Conservation (phyloP, 2,888 invertebrate species). For the Ennomos quercinarius region DNA sequence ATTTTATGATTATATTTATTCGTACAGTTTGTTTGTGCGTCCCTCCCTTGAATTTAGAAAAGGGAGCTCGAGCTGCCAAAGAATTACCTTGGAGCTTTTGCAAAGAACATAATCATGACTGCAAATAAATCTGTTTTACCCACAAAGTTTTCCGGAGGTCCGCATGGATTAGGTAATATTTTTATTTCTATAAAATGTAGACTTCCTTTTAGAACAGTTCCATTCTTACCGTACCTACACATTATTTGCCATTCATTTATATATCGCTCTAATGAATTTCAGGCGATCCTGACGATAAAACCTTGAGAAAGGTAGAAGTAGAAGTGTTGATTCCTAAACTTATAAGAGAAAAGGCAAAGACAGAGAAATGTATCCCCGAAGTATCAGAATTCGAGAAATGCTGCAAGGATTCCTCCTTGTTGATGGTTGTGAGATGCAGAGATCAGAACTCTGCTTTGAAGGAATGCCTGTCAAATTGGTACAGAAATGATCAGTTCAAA, state of each 20-base stretch:
- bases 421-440: constrained; percentile 91
- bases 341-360: constrained; percentile 93
- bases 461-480: constrained; percentile 91
- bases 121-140: constrained; percentile 70
- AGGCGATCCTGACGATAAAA: constrained; percentile 94
- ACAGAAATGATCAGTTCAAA: constrained; percentile 90
- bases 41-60: too few relatives aligned
- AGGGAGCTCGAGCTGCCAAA: too few relatives aligned
- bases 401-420: constrained; percentile 88
- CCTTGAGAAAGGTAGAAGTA: constrained; percentile 94
- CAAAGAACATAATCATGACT: constrained; percentile 25
- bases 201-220: too few relatives aligned
- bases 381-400: constrained; percentile 90
- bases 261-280: constrained; percentile 40
- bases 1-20: too few relatives aligned
- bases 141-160: constrained; percentile 76
- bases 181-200: too few relatives aligned
- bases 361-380: constrained; percentile 91
- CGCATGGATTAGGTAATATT: constrained; percentile 82
- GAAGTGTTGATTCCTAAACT: constrained; percentile 96
- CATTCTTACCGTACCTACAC: background rate
- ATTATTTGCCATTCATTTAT: background rate
- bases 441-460: constrained; percentile 89
- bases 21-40: too few relatives aligned
- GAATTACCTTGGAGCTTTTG: too few relatives aligned